Base-by-base conservation (phyloP, 2,113 vertebrate species). In the Percina caprodes region DNA sequence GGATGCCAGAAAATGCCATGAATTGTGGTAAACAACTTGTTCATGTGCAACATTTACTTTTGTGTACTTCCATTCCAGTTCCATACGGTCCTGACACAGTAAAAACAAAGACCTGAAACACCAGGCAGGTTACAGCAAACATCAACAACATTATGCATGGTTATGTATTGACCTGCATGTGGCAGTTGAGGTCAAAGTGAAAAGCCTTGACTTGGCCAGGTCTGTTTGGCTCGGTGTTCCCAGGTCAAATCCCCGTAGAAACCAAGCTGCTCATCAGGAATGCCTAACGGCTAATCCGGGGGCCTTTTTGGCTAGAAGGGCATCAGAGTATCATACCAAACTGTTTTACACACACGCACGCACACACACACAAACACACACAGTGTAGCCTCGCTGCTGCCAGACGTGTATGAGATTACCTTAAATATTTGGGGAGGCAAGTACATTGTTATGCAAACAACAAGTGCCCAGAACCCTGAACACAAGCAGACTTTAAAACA, bases 221-320 rank as follows among this genome's bases (percentile, higher is more conserved):
- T 86, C 79, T 82, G 80, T 58, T 86, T 79, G 77, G 78, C 80
- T 76, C 77, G 26, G 60, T 84, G 83, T 89, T 88, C 83, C 75
- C 83, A 80, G 87, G 86, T 88, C 88, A 88, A 89, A 88, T 93
- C 92, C 85, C 88, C 42, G 79, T 88, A 84, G 92, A 94, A 93
- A 93, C 84, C 52, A 66, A 93, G 90, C 90, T 92, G 83, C 86
- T 90, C 85, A 90, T 94, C 89, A 93, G 94, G 94, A 94, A 94
- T 93, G 93, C 89, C 92, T 89, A 86, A 91, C 79, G 91, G 89
- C 91, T 92, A 92, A 93, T 93, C 91, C 84, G 49, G 86, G 84
- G 92, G 89, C 89, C 82, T 86, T 95, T 94, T 92, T 89, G 92
- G 91, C 86, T 77, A 78, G 80, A 87, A 89, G 91, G 87, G 89